These are phyloP conservation scores for Anagyrus pseudococci DNA, from an alignment of 2,888 invertebrate species.

Conservation along the genomic window DNA sequence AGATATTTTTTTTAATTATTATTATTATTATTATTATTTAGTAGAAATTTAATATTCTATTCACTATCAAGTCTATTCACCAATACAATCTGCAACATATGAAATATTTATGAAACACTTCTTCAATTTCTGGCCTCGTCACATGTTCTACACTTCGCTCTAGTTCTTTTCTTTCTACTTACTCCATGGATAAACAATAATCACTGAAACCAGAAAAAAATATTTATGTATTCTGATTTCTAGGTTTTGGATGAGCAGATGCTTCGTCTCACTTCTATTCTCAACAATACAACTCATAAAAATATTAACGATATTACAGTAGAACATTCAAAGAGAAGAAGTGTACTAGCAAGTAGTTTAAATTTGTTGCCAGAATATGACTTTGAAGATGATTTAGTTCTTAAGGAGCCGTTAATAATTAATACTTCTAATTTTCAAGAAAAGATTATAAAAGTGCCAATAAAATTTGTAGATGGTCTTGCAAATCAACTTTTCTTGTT, in stretches of 20 bases:
- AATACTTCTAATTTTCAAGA: constrained; percentile 24
- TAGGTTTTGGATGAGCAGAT: constrained; percentile 50
- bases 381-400: constrained; percentile 12
- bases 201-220: constrained; percentile 32
- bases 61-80: constrained; percentile 16
- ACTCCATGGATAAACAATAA: background rate
- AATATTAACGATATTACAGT: background rate
- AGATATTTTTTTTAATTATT: constrained; percentile 19
- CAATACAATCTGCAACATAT: constrained; percentile 27
- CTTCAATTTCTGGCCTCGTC: constrained; percentile 30
- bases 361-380: constrained; percentile 25
- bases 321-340: constrained; percentile 27
- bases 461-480: constrained; percentile 41
- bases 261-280: background rate
- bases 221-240: constrained; percentile 53
- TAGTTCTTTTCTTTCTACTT: constrained; percentile 24
- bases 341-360: constrained; percentile 13
- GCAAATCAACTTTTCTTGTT: constrained; percentile 40
- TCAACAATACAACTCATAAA: background rate
- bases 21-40: constrained; percentile 11
- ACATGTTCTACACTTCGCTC: constrained; percentile 34
- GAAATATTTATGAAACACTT: constrained; percentile 31
- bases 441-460: constrained; percentile 40
- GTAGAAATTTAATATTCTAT: constrained; percentile 20
- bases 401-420: constrained; percentile 12